phyloP scores from a whole-genome alignment of 2,888 invertebrate genomes.

The Zygogramma bicolorata region DNA sequence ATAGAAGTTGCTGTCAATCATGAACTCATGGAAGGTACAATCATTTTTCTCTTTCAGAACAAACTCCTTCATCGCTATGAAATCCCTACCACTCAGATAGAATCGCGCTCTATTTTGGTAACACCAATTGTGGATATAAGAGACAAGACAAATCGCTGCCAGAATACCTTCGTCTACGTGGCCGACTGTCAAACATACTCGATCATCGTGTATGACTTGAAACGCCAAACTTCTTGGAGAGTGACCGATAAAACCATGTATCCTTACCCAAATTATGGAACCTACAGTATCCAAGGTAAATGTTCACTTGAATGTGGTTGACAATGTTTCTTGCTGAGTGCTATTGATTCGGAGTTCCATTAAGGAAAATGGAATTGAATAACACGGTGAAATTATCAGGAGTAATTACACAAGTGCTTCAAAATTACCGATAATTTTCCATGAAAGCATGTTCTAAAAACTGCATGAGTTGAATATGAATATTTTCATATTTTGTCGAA shows the following conservation, averaged over 20 bases:
- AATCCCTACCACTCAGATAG: slow-evolving; percentile 69
- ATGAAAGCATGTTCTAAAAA: too few species aligned
- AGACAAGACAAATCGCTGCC: slow-evolving; percentile 67
- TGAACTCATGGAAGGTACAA: too few species aligned
- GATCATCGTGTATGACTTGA: slow-evolving; percentile 75
- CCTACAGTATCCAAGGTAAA: slow-evolving; percentile 73
- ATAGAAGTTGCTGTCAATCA: too few species aligned
- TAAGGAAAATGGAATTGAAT: neutral
- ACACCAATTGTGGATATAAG: slow-evolving; percentile 76
- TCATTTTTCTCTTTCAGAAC: slow-evolving; percentile 64
- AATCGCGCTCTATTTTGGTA: slow-evolving; percentile 71
- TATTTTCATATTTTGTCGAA: too few species aligned
- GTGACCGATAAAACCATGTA: slow-evolving; percentile 74
- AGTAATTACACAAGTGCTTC: too few species aligned
- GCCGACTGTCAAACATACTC: slow-evolving; percentile 77
- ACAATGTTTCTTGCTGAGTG: too few species aligned
- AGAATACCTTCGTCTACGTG: slow-evolving; percentile 75
- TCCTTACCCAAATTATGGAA: slow-evolving; percentile 75
- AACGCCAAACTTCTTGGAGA: slow-evolving; percentile 72
- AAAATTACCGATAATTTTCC: too few species aligned
- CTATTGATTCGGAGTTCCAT: neutral
- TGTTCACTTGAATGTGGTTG: too few species aligned
- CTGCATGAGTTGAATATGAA: too few species aligned
- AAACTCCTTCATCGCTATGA: slow-evolving; percentile 71
- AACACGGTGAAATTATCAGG: too few species aligned